Conservation (phyloP, 1,140 invertebrate genomes). For the Hydropsyche tenuis region DNA sequence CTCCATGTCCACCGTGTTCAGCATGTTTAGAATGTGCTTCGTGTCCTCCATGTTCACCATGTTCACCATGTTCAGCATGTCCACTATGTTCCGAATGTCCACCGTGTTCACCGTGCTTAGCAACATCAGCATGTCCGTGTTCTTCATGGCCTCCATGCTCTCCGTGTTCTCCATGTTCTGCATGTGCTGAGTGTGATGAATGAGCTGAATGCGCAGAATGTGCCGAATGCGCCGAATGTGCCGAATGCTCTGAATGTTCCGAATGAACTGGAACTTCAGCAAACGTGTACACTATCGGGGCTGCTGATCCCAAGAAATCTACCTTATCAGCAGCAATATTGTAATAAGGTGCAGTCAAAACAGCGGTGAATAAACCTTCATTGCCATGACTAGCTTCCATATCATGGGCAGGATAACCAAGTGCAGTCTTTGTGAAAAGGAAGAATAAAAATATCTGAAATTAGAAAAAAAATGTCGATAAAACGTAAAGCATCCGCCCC, state of each 20-base stretch:
- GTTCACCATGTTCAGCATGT: neutral
- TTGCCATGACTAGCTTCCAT: neutral
- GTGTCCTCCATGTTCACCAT: neutral
- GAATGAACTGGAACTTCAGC: neutral
- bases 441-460: neutral
- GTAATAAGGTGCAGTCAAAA: constrained; percentile 3
- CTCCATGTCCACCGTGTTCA: neutral
- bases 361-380: neutral
- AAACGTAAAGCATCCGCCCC: no score
- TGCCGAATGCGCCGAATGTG: neutral
- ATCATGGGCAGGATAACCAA: neutral
- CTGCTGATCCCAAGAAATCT: neutral
- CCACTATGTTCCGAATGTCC: neutral
- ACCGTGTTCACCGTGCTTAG: no score
- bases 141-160: neutral
- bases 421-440: neutral
- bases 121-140: no score
- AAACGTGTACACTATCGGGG: neutral
- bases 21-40: neutral
- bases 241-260: neutral
- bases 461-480: no score
- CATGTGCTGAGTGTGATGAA: neutral
- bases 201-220: neutral
- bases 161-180: neutral
- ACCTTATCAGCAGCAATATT: constrained; percentile 27